A percentile compares a stretch with the other conserved stretches of the same genome.
Evolutionary conservation across 2,888 invertebrate genomes (phyloP).

Genomic region (Cerastis rubricosa): DNA sequence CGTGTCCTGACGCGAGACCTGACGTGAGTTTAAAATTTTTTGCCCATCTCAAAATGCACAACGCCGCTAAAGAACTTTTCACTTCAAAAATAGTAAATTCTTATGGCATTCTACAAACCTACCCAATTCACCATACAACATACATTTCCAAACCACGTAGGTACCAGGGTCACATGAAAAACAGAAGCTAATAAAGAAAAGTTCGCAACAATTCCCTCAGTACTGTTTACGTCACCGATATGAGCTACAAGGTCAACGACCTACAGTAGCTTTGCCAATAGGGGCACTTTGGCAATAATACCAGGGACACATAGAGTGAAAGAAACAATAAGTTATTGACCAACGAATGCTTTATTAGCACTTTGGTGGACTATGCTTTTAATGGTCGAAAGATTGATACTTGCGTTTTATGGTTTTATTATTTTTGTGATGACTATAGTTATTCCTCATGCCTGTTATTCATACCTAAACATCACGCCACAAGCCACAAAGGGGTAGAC

Average conservation of each 20-base stretch:
- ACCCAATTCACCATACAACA: constrained; percentile 3
- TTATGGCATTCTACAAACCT: not conserved
- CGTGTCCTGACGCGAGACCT: too few species aligned
- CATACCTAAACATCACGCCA: not conserved
- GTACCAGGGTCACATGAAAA: constrained; percentile 44
- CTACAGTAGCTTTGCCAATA: constrained; percentile 23
- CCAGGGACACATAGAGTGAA: constrained; percentile 18
- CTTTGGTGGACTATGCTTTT: constrained; percentile 8
- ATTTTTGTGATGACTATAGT: not conserved
- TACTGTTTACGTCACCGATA: constrained; percentile 47
- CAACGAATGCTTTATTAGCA: constrained; percentile 27
- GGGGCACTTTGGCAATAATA: constrained; percentile 28
- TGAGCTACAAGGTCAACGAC: constrained; percentile 29
- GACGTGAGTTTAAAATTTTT: too few species aligned
- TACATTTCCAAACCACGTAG: constrained; percentile 32
- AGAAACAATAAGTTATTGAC: constrained; percentile 31
- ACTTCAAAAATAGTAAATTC: not conserved
- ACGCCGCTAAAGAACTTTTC: too few species aligned
- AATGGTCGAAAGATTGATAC: not conserved
- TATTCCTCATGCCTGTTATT: not conserved
- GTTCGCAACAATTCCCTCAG: constrained; percentile 37
- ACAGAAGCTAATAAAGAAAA: constrained; percentile 54
- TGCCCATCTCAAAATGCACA: too few species aligned
- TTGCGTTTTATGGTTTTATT: not conserved
- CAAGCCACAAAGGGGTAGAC: not conserved